A percentile compares a stretch with the other conserved stretches of the same genome.
These are phyloP conservation scores for Prionace glauca DNA, from an alignment of 2,797 vertebrate species.

Conservation along the genomic window DNA sequence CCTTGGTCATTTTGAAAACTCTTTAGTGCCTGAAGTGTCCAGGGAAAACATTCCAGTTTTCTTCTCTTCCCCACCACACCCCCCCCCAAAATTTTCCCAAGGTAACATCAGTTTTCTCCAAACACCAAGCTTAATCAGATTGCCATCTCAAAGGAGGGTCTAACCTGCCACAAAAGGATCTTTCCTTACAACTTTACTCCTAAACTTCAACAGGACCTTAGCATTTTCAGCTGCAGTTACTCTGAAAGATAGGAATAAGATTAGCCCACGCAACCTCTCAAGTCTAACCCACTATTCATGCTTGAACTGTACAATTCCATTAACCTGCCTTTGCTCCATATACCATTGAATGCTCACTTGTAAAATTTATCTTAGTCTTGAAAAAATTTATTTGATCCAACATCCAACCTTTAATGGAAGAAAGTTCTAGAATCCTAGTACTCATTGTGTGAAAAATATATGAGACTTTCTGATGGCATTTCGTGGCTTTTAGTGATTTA, in stretches of 20 bases:
- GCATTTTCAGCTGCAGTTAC: background rate
- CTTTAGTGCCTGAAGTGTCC: too few species aligned
- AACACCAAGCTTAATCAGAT: too few species aligned
- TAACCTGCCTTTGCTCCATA: background rate
- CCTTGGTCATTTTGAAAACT: too few species aligned
- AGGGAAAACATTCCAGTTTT: too few species aligned
- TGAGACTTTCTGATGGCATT: background rate
- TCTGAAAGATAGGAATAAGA: background rate
- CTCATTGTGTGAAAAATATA: background rate
- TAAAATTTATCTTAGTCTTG: background rate
- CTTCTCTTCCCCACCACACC: too few species aligned
- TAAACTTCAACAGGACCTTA: background rate
- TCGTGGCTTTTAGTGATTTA: background rate
- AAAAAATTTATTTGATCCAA: background rate
- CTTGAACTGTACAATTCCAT: background rate
- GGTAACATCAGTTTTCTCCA: too few species aligned
- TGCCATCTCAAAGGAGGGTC: too few species aligned
- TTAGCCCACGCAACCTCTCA: background rate
- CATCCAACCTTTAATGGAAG: background rate
- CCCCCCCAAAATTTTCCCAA: too few species aligned
- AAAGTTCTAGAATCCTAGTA: background rate
- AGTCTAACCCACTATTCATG: background rate
- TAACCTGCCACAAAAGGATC: too few species aligned
- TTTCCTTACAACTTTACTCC: background rate
- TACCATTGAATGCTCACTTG: background rate